Evolutionary conservation across 2,113 vertebrate species (phyloP), one percentile per base, ranked within the genome.

Genomic region (Asarcornis scutulata): DNA sequence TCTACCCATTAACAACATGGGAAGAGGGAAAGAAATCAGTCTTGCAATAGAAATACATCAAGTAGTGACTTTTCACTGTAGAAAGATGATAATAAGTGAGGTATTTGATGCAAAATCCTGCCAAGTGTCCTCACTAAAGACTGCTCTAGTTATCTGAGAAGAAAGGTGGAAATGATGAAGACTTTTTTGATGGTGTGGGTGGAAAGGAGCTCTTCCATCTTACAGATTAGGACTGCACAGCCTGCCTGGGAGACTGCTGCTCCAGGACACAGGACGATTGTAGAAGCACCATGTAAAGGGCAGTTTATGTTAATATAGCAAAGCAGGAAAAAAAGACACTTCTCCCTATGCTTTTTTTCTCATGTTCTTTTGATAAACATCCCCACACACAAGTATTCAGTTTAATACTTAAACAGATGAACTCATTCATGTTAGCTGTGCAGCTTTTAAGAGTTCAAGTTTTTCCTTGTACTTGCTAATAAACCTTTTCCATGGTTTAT

Each of bases 241-340:
- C 2, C 29, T 6, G 9, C 29, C 25, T 3, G 23, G 13, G 31
- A 11, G n/a, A 31, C 42, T 0, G 6, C 21, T 32, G 9, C 7
- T 2, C 1, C 1, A 7, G 21, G 9, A 5, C 22, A 0, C 31
- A 4, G 53, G 27, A 11, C 17, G 8, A 4, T 2, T 6, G 7
- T n/a, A 17, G 5, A 36, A 78, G 38, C 73, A 75, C 60, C 76
- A 2, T 44, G 55, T 9, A 0, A 55, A 59, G 62, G 38, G 42
- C 34, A 48, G 14, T 4, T 26, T 13, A 1, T 22, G 15, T 4
- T 9, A 5, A 42, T 2, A 8, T 50, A 36, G 16, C 31, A n/a
- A 36, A n/a, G 14, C 3, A 0, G 0, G 6, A 38, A 36, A 48
- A 69, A 66, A 22, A 0, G 2, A 13, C 7, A 1, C 12, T 32